These are phyloP conservation scores for Podarcis raffonei DNA, from an alignment of 2,113 vertebrate genomes.

Conservation along the genomic window DNA sequence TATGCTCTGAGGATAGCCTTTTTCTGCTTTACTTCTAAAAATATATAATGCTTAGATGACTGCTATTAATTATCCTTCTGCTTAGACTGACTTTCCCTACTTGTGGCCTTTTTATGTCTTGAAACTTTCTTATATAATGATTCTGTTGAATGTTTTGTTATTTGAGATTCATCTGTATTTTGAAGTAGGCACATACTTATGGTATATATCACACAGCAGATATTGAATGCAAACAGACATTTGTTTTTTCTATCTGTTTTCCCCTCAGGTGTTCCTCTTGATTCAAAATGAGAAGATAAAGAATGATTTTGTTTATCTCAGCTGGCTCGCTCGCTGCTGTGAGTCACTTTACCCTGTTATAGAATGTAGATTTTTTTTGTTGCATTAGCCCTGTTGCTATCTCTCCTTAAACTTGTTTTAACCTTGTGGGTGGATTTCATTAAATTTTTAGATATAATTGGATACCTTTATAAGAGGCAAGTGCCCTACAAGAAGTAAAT, in stretches of 20 bases:
- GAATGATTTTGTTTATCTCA: conserved; percentile 93
- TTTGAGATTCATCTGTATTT: conserved; percentile 28
- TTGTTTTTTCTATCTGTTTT: conserved; percentile 41
- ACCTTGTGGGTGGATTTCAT: conserved; percentile 50
- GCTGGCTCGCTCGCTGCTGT: conserved; percentile 98
- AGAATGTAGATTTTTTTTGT: conserved; percentile 49
- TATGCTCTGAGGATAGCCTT: neutral
- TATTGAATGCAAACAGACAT: conserved; percentile 24
- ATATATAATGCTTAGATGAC: neutral
- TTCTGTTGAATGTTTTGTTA: neutral
- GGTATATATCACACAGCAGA: conserved; percentile 23
- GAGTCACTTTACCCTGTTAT: conserved; percentile 72
- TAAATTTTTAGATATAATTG: conserved; percentile 44
- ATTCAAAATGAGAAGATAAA: conserved; percentile 97
- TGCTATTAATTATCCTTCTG: too few relatives aligned
- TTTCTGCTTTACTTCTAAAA: neutral
- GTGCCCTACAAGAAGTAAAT: conserved; percentile 5
- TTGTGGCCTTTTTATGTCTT: neutral
- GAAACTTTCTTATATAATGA: neutral
- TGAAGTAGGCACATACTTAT: conserved; percentile 44
- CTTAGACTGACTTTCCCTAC: too few relatives aligned
- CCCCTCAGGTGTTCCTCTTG: conserved; percentile 89
- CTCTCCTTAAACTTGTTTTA: conserved; percentile 51
- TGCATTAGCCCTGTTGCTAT: conserved; percentile 53
- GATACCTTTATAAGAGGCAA: conserved; percentile 26